Percentiles rank a stretch among this genome's conserved stretches.
phyloP scores from a whole-genome alignment of 2,888 invertebrate genomes.

The Trichacis sp. region DNA sequence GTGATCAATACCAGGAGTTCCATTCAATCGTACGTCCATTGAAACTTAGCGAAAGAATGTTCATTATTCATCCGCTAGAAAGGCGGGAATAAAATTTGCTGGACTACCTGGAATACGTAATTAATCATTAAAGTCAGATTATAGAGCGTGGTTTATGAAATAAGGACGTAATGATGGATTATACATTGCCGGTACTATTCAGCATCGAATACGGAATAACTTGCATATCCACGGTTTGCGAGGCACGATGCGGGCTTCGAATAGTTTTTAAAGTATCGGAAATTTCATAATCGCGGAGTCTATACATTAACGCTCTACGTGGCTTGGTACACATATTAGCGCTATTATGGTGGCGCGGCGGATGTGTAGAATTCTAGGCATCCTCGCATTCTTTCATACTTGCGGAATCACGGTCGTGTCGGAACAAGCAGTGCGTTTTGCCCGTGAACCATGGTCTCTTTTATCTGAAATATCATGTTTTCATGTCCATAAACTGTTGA shows the following conservation, averaged over 20 bases:
- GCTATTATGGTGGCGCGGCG: conserved; percentile 13
- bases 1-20: background rate
- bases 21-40: background rate
- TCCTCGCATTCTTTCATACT: conserved; percentile 27
- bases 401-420: background rate
- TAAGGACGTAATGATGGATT: conserved; percentile 36
- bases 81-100: conserved; percentile 17
- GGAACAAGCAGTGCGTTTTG: background rate
- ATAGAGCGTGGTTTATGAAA: conserved; percentile 10
- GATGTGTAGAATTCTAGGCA: conserved; percentile 20
- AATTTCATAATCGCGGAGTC: conserved; percentile 25
- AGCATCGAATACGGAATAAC: conserved; percentile 32
- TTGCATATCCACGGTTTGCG: conserved; percentile 24
- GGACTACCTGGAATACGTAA: conserved; percentile 20
- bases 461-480: no score
- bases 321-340: conserved; percentile 19
- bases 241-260: conserved; percentile 5
- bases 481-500: no score
- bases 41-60: background rate
- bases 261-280: conserved; percentile 36
- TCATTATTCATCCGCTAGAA: conserved; percentile 2
- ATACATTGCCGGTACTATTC: conserved; percentile 27
- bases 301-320: conserved; percentile 18
- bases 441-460: background rate
- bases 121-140: conserved; percentile 35